These are phyloP conservation scores for Pygocentrus nattereri DNA, from an alignment of 2,797 vertebrate genomes.

Conservation along the genomic window DNA sequence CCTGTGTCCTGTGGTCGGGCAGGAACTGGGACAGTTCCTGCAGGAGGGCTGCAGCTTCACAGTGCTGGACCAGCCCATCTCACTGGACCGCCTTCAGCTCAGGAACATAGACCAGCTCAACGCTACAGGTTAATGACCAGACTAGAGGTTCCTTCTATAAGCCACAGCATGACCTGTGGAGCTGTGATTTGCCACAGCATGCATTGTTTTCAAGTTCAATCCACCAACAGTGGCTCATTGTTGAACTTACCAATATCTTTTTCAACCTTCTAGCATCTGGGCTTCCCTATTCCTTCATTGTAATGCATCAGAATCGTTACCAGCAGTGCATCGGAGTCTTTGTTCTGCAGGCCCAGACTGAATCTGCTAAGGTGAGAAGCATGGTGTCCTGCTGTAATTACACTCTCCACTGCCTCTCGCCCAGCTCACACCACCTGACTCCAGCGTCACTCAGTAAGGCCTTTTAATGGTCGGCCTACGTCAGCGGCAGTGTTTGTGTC, in stretches of 20 bases:
- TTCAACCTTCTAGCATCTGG: constrained; percentile 79
- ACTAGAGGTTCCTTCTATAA: background rate
- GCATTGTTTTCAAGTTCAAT: background rate
- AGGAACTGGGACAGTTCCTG: constrained; percentile 86
- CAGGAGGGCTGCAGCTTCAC: constrained; percentile 88
- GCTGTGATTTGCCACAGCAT: background rate
- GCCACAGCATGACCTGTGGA: background rate
- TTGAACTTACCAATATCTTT: background rate
- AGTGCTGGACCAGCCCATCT: constrained; percentile 89
- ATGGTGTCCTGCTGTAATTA: constrained; percentile 34
- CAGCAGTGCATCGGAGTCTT: constrained; percentile 87
- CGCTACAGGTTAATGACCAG: constrained; percentile 76
- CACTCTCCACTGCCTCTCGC: constrained; percentile 1
- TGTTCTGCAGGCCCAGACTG: constrained; percentile 87
- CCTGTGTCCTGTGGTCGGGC: constrained; percentile 78
- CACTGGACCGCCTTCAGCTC: constrained; percentile 86
- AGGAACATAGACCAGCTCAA: constrained; percentile 87
- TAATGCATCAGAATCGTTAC: constrained; percentile 92
- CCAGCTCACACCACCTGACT: background rate
- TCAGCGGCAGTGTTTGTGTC: constrained; percentile 14
- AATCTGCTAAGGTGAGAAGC: constrained; percentile 82
- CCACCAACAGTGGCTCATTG: background rate
- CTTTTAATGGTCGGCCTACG: background rate
- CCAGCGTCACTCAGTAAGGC: background rate
- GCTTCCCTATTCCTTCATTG: constrained; percentile 86